A percentile compares a stretch with the other conserved stretches of the same genome.
These are phyloP conservation scores for Psittacula cyanocephala DNA, from an alignment of 2,113 vertebrate genomes.

Conservation along the genomic window DNA sequence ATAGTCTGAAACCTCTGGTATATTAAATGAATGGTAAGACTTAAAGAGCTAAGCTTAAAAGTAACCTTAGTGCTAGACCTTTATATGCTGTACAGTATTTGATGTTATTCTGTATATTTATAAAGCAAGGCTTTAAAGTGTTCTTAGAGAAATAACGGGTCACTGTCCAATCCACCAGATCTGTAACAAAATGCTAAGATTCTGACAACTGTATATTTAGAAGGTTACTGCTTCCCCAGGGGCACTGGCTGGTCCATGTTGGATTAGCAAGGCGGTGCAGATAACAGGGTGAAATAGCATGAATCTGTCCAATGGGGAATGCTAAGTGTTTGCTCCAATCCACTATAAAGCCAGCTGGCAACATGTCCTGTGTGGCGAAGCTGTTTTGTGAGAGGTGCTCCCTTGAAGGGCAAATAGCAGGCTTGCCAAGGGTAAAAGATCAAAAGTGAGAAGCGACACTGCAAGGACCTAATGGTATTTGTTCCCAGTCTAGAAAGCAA, in stretches of 20 bases:
- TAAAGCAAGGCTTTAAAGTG: not conserved
- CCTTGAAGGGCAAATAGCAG: not conserved
- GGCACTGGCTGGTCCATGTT: not conserved
- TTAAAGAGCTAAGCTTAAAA: not conserved
- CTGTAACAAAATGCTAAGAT: not conserved
- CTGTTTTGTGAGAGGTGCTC: not conserved
- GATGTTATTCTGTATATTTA: not conserved
- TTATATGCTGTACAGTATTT: not conserved
- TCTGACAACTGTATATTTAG: not conserved
- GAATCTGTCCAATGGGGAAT: not conserved
- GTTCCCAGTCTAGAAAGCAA: not conserved
- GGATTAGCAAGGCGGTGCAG: not conserved
- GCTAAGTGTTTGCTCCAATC: not conserved
- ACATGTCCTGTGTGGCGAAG: accelerated
- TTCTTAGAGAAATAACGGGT: not conserved
- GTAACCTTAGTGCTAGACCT: not conserved
- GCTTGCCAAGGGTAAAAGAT: not conserved
- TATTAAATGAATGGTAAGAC: not conserved
- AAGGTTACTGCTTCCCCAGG: not conserved
- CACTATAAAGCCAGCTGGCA: not conserved
- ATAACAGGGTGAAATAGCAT: not conserved
- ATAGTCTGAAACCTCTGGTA: not conserved
- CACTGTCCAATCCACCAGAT: not conserved
- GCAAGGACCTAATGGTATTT: not conserved
- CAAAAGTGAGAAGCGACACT: not conserved